Evolutionary conservation across 2,888 invertebrate genomes (phyloP).

Genomic region (Neocrepidodera transversa): DNA sequence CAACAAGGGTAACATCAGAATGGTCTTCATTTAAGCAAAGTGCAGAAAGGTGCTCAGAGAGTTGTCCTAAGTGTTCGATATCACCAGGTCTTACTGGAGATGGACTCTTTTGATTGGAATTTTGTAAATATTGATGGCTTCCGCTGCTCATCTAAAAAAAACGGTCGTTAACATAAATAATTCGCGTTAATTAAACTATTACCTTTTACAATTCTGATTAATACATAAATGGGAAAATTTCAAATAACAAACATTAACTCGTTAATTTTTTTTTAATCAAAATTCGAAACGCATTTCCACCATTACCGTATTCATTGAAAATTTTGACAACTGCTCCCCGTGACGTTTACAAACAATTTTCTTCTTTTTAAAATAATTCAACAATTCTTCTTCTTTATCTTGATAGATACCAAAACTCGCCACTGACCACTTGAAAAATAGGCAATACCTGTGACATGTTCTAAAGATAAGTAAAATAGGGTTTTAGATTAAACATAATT

Average conservation of each 20-base stretch:
- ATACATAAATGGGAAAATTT: not conserved
- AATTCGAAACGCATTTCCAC: not conserved
- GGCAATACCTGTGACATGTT: too few relatives aligned
- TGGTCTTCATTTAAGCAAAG: conserved; percentile 88
- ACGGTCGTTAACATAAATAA: not conserved
- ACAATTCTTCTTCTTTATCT: too few relatives aligned
- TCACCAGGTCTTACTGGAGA: conserved; percentile 62
- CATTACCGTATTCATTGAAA: conserved; percentile 1
- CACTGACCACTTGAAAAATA: too few relatives aligned
- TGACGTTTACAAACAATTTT: not conserved
- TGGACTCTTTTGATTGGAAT: conserved; percentile 42
- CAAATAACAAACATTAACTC: not conserved
- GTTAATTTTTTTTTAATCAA: not conserved
- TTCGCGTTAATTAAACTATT: not conserved
- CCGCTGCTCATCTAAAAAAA: conserved; percentile 52
- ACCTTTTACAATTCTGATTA: not conserved
- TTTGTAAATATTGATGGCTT: conserved; percentile 57
- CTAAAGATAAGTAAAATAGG: too few relatives aligned
- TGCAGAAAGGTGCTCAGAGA: conserved; percentile 86
- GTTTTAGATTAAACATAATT: too few relatives aligned
- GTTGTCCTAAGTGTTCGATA: conserved; percentile 72
- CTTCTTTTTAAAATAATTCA: too few relatives aligned
- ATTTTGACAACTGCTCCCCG: conserved; percentile 3
- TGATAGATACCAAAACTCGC: too few relatives aligned
- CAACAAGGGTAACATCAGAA: conserved; percentile 87